These are phyloP conservation scores for Eretmocerus hayati DNA, from an alignment of 2,888 invertebrate species.

Conservation along the genomic window DNA sequence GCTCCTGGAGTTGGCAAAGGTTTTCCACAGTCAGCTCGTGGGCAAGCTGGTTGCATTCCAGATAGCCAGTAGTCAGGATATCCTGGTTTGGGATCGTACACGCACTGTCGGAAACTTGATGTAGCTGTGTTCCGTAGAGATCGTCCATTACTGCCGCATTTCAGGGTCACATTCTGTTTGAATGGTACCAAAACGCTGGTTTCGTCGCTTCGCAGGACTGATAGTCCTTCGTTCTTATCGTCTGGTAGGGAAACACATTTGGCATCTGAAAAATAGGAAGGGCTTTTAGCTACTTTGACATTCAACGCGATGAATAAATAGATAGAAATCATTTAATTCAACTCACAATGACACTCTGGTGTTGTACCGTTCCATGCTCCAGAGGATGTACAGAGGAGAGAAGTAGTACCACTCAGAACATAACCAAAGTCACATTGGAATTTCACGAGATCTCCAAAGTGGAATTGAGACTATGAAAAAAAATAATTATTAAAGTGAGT, in stretches of 20 bases:
- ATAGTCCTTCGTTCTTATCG: conserved; percentile 78
- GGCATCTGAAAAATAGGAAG: conserved; percentile 59
- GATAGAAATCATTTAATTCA: neutral
- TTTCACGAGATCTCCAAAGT: conserved; percentile 81
- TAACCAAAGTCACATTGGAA: conserved; percentile 95
- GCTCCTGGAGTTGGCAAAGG: conserved; percentile 90
- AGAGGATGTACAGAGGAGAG: conserved; percentile 78
- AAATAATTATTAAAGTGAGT: conserved; percentile 7
- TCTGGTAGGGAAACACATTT: conserved; percentile 85
- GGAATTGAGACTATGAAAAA: conserved; percentile 59
- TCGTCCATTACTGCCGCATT: conserved; percentile 71
- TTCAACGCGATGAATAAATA: neutral
- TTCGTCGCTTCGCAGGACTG: conserved; percentile 70
- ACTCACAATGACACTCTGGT: conserved; percentile 89
- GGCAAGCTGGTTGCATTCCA: conserved; percentile 78
- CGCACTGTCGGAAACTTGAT: conserved; percentile 85
- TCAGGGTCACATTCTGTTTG: conserved; percentile 82
- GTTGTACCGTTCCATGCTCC: conserved; percentile 91
- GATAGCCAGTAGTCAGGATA: conserved; percentile 87
- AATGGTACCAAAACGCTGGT: conserved; percentile 82
- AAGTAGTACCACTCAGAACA: conserved; percentile 80
- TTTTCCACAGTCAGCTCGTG: conserved; percentile 82
- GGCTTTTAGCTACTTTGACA: neutral
- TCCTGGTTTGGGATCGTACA: conserved; percentile 88
- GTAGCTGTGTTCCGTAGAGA: conserved; percentile 74